Conservation (phyloP, 2,113 vertebrate genomes). For the Lamprotornis superbus region DNA sequence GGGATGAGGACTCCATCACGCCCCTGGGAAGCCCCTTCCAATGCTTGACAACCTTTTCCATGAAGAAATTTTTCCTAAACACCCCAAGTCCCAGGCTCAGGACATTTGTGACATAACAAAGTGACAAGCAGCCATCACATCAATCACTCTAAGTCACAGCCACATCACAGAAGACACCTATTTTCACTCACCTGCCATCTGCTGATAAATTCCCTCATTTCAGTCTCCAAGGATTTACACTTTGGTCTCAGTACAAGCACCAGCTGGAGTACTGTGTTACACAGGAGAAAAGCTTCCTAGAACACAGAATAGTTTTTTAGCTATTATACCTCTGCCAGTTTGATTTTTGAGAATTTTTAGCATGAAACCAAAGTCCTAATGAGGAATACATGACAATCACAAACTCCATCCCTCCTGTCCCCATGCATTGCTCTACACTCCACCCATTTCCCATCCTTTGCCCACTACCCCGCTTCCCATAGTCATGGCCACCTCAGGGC, state of each 20-base stretch:
- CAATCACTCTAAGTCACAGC: not conserved
- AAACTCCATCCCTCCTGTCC: not conserved
- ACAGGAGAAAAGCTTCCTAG: not conserved
- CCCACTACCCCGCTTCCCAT: not conserved
- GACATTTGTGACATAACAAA: not conserved
- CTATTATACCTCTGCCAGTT: not conserved
- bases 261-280: not conserved
- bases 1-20: not conserved
- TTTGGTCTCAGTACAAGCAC: not conserved
- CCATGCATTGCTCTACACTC: not conserved
- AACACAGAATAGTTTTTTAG: not conserved
- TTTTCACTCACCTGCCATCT: not conserved
- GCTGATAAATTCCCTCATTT: not conserved
- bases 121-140: not conserved
- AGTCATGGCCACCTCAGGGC: fast-evolving
- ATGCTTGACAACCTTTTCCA: not conserved
- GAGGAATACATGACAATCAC: not conserved
- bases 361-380: not conserved
- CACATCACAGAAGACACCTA: not conserved
- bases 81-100: fast-evolving
- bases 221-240: not conserved
- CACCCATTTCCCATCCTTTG: not conserved
- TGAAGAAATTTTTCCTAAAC: not conserved
- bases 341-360: not conserved
- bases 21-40: not conserved